Evolutionary conservation across 2,888 invertebrate genomes (phyloP).

Genomic region (Mimumesa dahlbomi): DNA sequence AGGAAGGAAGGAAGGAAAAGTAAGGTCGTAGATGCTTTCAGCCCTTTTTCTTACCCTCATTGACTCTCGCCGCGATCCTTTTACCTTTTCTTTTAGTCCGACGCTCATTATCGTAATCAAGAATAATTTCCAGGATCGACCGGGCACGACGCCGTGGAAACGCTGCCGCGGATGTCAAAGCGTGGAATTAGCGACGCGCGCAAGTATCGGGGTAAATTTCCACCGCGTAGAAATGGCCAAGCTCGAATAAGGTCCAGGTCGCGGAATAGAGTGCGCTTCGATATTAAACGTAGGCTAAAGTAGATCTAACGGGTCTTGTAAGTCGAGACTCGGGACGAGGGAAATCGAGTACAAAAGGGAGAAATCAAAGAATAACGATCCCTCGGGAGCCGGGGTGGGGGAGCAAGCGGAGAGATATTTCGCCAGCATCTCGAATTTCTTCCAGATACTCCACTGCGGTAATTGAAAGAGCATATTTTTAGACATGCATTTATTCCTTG

Average conservation of each 20-base stretch:
- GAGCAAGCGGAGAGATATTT: slow-evolving; percentile 26
- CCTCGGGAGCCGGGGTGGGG: slow-evolving; percentile 15
- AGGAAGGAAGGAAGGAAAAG: slow-evolving; percentile 40
- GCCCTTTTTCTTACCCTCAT: slow-evolving; percentile 7
- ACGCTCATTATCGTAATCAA: slow-evolving; percentile 64
- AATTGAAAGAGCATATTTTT: slow-evolving; percentile 31
- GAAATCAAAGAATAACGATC: slow-evolving; percentile 63
- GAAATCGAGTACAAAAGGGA: no score
- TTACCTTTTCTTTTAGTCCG: slow-evolving; percentile 2
- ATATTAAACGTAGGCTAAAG: no score
- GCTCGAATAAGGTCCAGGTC: no score
- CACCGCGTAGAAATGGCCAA: no score
- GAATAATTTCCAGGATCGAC: slow-evolving; percentile 59
- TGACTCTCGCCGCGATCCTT: slow-evolving; percentile 11
- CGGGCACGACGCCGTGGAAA: slow-evolving; percentile 32
- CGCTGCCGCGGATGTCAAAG: slow-evolving; percentile 20
- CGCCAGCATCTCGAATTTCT: slow-evolving; percentile 20
- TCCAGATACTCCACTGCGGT: not conserved
- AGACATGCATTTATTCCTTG: slow-evolving; percentile 24
- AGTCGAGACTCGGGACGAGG: no score
- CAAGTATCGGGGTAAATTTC: slow-evolving; percentile 6
- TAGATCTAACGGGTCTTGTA: no score
- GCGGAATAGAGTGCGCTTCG: no score
- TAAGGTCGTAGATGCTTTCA: slow-evolving; percentile 6
- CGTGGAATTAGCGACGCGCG: slow-evolving; percentile 16